phyloP scores from a whole-genome alignment of 2,113 vertebrate genomes.

The Pseudois nayaur region DNA sequence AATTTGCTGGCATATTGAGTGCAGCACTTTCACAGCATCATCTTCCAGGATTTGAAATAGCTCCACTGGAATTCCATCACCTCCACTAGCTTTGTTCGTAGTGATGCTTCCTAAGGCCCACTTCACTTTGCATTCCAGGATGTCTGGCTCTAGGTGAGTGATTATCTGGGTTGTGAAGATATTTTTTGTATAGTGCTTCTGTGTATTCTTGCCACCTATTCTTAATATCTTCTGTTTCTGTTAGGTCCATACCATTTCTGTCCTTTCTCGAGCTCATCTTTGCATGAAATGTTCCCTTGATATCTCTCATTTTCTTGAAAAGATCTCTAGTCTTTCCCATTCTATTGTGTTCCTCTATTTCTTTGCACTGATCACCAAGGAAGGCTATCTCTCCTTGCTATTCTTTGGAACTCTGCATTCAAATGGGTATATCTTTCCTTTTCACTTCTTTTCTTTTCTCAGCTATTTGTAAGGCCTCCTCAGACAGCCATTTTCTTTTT shows the following conservation, averaged over 20 bases:
- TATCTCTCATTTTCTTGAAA: not conserved
- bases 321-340: not conserved
- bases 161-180: not conserved
- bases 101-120: not conserved
- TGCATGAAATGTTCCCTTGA: not conserved
- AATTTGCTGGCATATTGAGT: not conserved
- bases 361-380: not conserved
- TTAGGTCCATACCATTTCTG: not conserved
- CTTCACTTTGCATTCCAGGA: not conserved
- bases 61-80: not conserved
- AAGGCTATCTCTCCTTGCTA: not conserved
- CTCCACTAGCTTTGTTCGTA: not conserved
- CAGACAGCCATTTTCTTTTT: not conserved
- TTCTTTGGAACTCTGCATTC: not conserved
- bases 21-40: not conserved
- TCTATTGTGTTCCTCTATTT: not conserved
- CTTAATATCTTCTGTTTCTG: not conserved
- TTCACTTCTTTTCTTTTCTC: not conserved
- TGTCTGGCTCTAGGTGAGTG: not conserved
- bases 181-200: not conserved
- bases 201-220: not conserved
- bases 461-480: not conserved
- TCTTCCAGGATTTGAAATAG: not conserved
- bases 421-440: not conserved
- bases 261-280: not conserved